Base-by-base conservation (phyloP, 2,113 vertebrate genomes). In the Pelmatolapia mariae region DNA sequence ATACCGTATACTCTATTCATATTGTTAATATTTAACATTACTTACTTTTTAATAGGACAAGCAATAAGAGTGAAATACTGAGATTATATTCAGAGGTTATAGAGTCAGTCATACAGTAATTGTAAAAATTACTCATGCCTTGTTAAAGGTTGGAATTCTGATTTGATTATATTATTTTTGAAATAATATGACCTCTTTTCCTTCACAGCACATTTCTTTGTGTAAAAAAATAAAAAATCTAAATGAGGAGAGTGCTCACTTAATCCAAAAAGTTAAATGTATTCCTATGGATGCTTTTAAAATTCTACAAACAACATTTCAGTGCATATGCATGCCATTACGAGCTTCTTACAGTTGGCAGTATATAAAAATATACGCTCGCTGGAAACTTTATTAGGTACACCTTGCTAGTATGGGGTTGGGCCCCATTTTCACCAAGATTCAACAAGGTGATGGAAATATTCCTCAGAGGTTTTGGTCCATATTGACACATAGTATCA, bases 271-370 rank as follows among this genome's bases (percentile, higher is more conserved):
- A 40, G 63, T 63, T n/a, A 1, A 5, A 26, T 66, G 6, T 38
- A 24, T 26, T 38, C 16, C 66, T 43, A 71, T 71, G n/a, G n/a
- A 13, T 71, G 66, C 38, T 24, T 43, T 71, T 10, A 71, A 71
- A 71, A 43, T 71, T 71, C 66, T 16, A 24, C 66, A 71, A 71
- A 71, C 12, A 71, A 71, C n/a, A 71, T 43, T 43, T 71, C 36
- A 40, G 36, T 22, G 7, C 11, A 24, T 43, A 43, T 16, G 0
- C 38, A 71, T 26, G 0, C 38, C 22, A 71, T 71, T 71, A 10
- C 8, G 13, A 45, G 22, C 36, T 43, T 43, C 36, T 71, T 43
- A 68, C 63, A 16, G 38, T 43, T 71, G 38, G n/a, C 36, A 68
- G 63, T 40, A 68, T 15, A 40, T 40, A 68, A 68, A 40, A 68